phyloP scores from a whole-genome alignment of 2,888 invertebrate genomes.

The Cantharis rufa region DNA sequence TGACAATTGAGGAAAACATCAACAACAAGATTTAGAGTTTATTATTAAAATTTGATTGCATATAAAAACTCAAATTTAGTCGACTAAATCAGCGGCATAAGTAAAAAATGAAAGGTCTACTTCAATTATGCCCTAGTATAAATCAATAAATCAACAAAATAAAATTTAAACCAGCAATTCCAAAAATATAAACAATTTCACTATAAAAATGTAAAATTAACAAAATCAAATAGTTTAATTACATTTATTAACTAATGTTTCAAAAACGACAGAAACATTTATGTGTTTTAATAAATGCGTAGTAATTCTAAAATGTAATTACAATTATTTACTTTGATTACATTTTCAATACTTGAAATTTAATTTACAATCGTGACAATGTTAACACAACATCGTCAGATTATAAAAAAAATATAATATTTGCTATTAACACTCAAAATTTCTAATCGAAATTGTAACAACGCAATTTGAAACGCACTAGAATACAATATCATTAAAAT shows the following conservation, averaged over 20 bases:
- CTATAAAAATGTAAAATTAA: not conserved
- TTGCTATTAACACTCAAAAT: not conserved
- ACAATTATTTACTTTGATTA: not conserved
- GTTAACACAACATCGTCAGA: not conserved
- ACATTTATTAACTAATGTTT: conserved; percentile 12
- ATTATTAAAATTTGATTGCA: not conserved
- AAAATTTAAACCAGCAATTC: not conserved
- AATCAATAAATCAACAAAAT: not conserved
- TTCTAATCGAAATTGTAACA: not conserved
- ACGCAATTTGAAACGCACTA: not conserved
- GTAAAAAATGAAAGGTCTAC: not conserved
- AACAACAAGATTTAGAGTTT: not conserved
- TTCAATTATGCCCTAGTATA: not conserved
- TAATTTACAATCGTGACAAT: not conserved
- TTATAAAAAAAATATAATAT: not conserved
- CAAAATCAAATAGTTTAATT: not conserved
- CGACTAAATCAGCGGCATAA: not conserved
- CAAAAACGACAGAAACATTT: not conserved
- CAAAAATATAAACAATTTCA: not conserved
- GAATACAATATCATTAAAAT: not conserved
- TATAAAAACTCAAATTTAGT: not conserved
- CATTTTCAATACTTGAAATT: not conserved
- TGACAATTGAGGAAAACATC: not conserved
- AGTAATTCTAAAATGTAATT: not conserved
- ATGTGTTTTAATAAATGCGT: not conserved